These are phyloP conservation scores for Synanthedon tipuliformis DNA, from an alignment of 2,888 invertebrate genomes.

Conservation along the genomic window DNA sequence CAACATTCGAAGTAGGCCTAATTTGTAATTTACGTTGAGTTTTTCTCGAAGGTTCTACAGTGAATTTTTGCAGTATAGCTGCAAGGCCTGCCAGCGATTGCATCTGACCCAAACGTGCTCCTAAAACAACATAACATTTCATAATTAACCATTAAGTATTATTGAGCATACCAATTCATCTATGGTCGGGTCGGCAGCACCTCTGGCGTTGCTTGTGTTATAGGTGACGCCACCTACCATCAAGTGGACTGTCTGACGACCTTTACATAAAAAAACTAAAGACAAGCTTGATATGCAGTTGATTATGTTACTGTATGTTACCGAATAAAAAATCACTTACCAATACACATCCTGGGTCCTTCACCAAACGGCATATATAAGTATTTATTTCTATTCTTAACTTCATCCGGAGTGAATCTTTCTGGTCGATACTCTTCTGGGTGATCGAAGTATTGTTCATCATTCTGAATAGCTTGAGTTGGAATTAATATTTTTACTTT, in stretches of 20 bases:
- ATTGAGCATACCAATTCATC: too few relatives aligned
- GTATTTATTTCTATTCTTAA: slow-evolving; percentile 16
- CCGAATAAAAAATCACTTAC: slow-evolving; percentile 21
- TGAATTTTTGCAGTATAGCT: slow-evolving; percentile 32
- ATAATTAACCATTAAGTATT: not conserved
- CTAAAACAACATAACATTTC: slow-evolving; percentile 15
- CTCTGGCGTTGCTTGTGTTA: too few relatives aligned
- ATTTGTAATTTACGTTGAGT: slow-evolving; percentile 2
- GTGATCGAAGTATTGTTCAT: slow-evolving; percentile 36
- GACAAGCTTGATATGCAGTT: too few relatives aligned
- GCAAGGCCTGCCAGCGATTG: slow-evolving; percentile 43
- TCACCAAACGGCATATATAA: slow-evolving; percentile 40
- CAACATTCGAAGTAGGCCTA: slow-evolving; percentile 7
- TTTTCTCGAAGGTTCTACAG: slow-evolving; percentile 17
- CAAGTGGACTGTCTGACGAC: too few relatives aligned
- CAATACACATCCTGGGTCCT: slow-evolving; percentile 42
- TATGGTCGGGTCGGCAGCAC: too few relatives aligned
- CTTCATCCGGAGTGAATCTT: slow-evolving; percentile 22
- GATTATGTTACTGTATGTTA: not conserved
- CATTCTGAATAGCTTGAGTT: slow-evolving; percentile 37
- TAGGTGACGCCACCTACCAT: too few relatives aligned
- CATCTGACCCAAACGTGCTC: slow-evolving; percentile 38
- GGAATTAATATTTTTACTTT: slow-evolving; percentile 41
- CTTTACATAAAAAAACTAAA: too few relatives aligned
- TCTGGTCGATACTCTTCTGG: slow-evolving; percentile 32